phyloP scores from a whole-genome alignment of 2,888 invertebrate genomes.

The Creontiades dilutus region DNA sequence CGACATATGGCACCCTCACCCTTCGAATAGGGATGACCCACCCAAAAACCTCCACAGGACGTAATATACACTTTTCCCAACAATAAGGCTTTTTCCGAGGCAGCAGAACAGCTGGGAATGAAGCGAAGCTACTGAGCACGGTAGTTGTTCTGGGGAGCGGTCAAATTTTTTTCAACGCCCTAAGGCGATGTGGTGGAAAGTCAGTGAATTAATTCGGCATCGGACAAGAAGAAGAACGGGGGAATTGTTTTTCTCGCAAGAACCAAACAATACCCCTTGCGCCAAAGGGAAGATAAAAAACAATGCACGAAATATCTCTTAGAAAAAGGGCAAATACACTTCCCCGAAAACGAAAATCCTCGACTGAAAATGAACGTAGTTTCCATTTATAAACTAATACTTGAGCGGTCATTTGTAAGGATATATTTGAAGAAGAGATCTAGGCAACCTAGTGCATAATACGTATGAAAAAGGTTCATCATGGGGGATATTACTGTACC shows the following conservation, averaged over 20 bases:
- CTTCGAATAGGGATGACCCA: background rate
- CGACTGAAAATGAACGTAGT: too few relatives aligned
- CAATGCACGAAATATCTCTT: background rate
- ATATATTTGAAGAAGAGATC: too few relatives aligned
- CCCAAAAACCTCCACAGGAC: background rate
- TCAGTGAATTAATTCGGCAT: constrained; percentile 13
- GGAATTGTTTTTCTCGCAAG: background rate
- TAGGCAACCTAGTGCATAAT: too few relatives aligned
- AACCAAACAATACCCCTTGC: background rate
- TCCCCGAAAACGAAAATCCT: too few relatives aligned
- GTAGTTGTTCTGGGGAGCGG: background rate
- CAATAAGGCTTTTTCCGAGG: constrained; percentile 15
- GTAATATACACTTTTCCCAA: constrained; percentile 10
- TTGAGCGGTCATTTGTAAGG: too few relatives aligned
- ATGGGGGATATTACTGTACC: too few relatives aligned
- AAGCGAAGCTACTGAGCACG: constrained; percentile 8
- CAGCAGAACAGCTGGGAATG: constrained; percentile 10
- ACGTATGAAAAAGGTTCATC: too few relatives aligned
- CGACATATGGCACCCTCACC: constrained; percentile 6
- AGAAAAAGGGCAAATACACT: background rate
- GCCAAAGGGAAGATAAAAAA: background rate
- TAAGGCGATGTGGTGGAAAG: background rate
- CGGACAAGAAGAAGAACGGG: background rate
- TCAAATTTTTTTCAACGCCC: constrained; percentile 1
- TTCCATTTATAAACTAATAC: too few relatives aligned